phyloP scores from a whole-genome alignment of 1,140 invertebrate genomes.

The Aphelenchoides fujianensis region DNA sequence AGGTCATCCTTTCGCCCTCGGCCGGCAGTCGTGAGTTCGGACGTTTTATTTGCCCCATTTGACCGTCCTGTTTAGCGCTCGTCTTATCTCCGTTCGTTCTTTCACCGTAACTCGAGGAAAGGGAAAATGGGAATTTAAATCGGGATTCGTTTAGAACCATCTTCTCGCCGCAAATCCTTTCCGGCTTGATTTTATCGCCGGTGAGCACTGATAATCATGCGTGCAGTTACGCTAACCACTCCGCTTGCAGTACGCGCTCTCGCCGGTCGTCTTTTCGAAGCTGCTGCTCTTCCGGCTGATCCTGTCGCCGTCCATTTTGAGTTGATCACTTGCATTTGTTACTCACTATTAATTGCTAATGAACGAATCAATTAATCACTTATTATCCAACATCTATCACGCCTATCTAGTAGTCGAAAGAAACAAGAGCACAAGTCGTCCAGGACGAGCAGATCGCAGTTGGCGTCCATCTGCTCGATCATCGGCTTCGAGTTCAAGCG shows the following conservation, averaged over 20 bases:
- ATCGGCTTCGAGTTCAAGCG: background rate
- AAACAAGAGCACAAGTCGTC: background rate
- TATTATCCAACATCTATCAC: too few species aligned
- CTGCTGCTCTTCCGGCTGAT: slow-evolving; percentile 19
- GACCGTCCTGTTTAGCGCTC: background rate
- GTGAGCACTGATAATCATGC: too few species aligned
- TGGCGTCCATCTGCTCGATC: background rate
- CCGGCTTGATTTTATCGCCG: slow-evolving; percentile 14
- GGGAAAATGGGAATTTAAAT: background rate
- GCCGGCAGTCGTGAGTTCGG: background rate
- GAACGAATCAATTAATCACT: too few species aligned
- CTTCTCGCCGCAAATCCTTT: slow-evolving; percentile 23
- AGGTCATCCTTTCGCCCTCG: background rate
- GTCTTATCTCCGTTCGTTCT: slow-evolving; percentile 1
- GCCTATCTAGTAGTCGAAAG: background rate
- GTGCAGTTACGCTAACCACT: too few species aligned
- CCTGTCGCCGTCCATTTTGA: slow-evolving; percentile 13
- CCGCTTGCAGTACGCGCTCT: slow-evolving; percentile 22
- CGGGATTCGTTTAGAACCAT: background rate
- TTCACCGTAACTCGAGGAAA: slow-evolving; percentile 1
- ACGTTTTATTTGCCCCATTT: background rate
- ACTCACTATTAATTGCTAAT: slow-evolving; percentile 3
- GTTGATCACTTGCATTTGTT: background rate
- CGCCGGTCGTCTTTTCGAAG: slow-evolving; percentile 22
- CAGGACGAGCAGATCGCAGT: background rate